Evolutionary conservation across 2,888 invertebrate genomes (phyloP).

Genomic region (Mythimna lalbum): DNA sequence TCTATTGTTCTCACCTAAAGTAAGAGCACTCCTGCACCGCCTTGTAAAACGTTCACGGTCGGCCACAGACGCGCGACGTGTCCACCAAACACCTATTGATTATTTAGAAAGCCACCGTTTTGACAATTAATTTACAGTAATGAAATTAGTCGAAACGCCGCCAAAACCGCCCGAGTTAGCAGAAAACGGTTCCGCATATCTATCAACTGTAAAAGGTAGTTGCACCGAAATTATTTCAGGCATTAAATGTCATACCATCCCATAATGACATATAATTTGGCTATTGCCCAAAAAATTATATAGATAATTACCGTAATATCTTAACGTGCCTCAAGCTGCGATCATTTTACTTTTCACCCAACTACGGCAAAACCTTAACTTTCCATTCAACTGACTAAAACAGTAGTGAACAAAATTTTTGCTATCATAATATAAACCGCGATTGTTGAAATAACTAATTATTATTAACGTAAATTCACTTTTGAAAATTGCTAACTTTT

Average conservation of each 20-base stretch:
- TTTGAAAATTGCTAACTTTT: not conserved
- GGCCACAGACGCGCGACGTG: constrained; percentile 51
- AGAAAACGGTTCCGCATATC: not conserved
- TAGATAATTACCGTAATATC: not conserved
- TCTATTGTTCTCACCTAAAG: constrained; percentile 74
- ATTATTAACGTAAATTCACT: not conserved
- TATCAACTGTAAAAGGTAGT: constrained; percentile 4
- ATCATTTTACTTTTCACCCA: not conserved
- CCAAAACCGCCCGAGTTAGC: not conserved
- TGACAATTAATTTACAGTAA: constrained; percentile 3
- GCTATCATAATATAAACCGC: not conserved
- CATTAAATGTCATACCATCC: constrained; percentile 6
- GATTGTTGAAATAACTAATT: not conserved
- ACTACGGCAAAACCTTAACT: too few relatives aligned
- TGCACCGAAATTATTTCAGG: constrained; percentile 8
- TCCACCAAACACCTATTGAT: constrained; percentile 18
- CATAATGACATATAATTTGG: constrained; percentile 15
- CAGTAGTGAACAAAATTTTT: not conserved
- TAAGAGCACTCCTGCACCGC: constrained; percentile 68
- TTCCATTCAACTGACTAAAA: not conserved
- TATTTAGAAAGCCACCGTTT: constrained; percentile 36
- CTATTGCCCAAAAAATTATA: not conserved
- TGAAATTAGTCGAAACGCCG: not conserved
- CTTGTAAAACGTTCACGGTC: constrained; percentile 67
- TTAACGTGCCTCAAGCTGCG: not conserved